Conservation (phyloP, 1,140 invertebrate genomes). For the Drosophila neocordata region DNA sequence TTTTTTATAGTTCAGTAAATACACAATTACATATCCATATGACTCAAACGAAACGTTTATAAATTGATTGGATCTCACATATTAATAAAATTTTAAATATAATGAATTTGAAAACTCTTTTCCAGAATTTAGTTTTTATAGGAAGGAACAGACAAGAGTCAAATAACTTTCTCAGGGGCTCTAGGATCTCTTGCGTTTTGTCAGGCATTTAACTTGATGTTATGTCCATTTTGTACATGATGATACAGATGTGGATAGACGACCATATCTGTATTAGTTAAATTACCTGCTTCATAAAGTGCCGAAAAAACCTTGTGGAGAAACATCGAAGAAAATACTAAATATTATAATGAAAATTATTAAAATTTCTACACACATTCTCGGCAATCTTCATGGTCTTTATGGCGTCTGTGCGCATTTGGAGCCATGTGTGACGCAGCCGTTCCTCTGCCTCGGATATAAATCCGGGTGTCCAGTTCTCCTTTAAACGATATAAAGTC, state of each 20-base stretch:
- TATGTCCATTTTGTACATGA: constrained; percentile 51
- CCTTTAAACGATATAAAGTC: constrained; percentile 40
- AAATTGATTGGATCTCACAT: background rate
- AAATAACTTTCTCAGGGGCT: background rate
- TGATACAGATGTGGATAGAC: constrained; percentile 69
- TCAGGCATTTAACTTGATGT: constrained; percentile 41
- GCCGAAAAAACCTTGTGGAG: constrained; percentile 52
- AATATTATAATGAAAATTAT: background rate
- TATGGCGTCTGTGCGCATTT: constrained; percentile 68
- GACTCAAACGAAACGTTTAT: background rate
- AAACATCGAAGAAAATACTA: background rate
- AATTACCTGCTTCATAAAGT: constrained; percentile 55
- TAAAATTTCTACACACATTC: constrained; percentile 42
- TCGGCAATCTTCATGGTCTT: constrained; percentile 64
- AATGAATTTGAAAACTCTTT: constrained; percentile 34
- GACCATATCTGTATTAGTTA: constrained; percentile 74
- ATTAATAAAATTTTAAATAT: constrained; percentile 43
- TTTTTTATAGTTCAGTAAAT: too few species aligned
- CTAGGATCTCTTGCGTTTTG: background rate
- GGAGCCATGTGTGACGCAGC: constrained; percentile 68
- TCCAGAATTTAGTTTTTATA: background rate
- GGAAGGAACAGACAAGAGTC: background rate
- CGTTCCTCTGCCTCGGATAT: constrained; percentile 78
- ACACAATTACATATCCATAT: too few species aligned
- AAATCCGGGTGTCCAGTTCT: constrained; percentile 73